A percentile compares a stretch with the other conserved stretches of the same genome.
Evolutionary conservation across 2,888 invertebrate species (phyloP).

Genomic region (Latheticus oryzae): DNA sequence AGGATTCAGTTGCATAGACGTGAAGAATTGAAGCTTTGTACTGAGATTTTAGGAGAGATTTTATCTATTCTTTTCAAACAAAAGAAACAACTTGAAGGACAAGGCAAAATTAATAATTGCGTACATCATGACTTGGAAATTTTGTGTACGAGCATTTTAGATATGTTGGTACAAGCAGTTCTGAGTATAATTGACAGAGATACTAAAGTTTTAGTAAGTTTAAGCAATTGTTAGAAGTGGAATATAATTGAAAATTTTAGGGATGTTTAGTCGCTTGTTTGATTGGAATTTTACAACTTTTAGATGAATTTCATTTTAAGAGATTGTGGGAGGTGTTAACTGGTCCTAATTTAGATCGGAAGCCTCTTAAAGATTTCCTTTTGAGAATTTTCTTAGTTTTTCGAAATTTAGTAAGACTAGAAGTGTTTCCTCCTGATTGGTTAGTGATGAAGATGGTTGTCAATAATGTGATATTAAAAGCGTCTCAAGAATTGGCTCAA

Average conservation of each 20-base stretch:
- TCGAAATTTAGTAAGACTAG: constrained; percentile 81
- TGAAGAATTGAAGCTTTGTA: constrained; percentile 85
- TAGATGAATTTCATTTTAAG: constrained; percentile 90
- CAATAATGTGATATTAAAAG: constrained; percentile 86
- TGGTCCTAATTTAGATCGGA: constrained; percentile 76
- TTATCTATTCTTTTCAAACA: constrained; percentile 74
- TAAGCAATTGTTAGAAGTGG: background rate
- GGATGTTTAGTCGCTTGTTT: constrained; percentile 89
- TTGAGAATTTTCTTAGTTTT: constrained; percentile 85
- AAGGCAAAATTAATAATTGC: constrained; percentile 72
- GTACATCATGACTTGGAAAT: constrained; percentile 85
- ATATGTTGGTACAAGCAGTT: constrained; percentile 88
- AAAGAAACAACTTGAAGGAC: constrained; percentile 65
- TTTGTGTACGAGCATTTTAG: constrained; percentile 82
- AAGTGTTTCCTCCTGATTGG: constrained; percentile 91
- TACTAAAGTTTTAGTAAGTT: constrained; percentile 68
- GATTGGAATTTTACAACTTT: constrained; percentile 84
- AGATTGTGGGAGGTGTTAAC: constrained; percentile 86
- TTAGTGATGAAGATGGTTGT: constrained; percentile 88
- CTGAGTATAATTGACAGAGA: constrained; percentile 83
- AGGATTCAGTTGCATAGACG: constrained; percentile 84
- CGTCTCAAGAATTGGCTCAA: constrained; percentile 89
- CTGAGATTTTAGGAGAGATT: constrained; percentile 89
- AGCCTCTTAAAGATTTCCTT: constrained; percentile 87
- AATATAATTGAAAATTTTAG: constrained; percentile 64